Conservation (phyloP, 2,797 vertebrate genomes). For the Oreortyx pictus region DNA sequence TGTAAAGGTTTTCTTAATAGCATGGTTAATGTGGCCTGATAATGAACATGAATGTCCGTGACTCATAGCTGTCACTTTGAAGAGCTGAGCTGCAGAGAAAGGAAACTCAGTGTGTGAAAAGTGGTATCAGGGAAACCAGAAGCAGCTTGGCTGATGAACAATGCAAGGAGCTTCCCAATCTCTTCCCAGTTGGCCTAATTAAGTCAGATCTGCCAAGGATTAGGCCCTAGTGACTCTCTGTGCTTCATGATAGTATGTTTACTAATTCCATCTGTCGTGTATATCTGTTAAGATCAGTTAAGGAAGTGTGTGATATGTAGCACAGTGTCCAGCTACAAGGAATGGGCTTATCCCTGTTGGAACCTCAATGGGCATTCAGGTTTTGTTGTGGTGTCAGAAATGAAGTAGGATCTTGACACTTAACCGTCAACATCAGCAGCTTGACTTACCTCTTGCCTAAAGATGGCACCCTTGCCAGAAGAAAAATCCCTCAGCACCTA, state of each 20-base stretch:
- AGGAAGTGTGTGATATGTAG: background rate
- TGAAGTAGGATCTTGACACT: background rate
- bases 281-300: background rate
- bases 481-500: background rate
- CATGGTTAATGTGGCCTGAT: background rate
- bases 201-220: background rate
- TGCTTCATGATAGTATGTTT: background rate
- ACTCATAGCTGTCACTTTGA: background rate
- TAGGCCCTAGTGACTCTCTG: background rate
- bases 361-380: background rate
- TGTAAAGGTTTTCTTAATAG: background rate
- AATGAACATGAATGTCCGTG: fast-evolving
- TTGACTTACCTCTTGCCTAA: background rate
- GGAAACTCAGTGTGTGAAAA: fast-evolving
- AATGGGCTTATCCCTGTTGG: background rate
- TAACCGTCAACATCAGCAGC: background rate
- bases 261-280: fast-evolving
- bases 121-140: background rate
- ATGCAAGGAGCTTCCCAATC: background rate
- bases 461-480: too few species aligned
- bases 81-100: background rate
- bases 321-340: background rate
- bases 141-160: background rate
- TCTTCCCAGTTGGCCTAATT: background rate
- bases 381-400: background rate